These are phyloP conservation scores for Apostichopus californicus DNA, from an alignment of 35 echinoderm and acorn worm genomes.

Conservation along the genomic window DNA sequence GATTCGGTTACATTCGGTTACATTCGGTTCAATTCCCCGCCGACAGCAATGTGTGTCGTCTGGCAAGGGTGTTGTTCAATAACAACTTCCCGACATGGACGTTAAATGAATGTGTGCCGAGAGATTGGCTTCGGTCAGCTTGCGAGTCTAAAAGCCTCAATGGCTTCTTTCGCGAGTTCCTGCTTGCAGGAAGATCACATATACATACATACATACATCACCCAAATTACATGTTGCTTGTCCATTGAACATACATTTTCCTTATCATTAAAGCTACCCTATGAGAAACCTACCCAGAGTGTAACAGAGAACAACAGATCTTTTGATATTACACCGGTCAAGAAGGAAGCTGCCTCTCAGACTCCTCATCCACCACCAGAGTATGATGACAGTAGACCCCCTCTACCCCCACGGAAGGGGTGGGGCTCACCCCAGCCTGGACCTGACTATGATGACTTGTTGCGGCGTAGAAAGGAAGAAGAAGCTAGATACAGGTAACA, in stretches of 20 bases:
- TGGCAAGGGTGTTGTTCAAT: too few relatives aligned
- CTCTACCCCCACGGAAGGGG: constrained; percentile 71
- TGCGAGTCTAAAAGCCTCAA: too few relatives aligned
- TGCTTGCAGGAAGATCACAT: too few relatives aligned
- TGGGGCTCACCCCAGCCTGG: constrained; percentile 85
- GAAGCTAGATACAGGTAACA: constrained; percentile 84
- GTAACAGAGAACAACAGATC: not conserved
- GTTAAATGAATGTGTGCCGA: too few relatives aligned
- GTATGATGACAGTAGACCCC: constrained; percentile 70
- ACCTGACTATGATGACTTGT: constrained; percentile 81
- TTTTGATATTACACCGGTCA: constrained; percentile 9
- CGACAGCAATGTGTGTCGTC: too few relatives aligned
- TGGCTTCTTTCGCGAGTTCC: too few relatives aligned
- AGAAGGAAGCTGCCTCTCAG: constrained; percentile 73
- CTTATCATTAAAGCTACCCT: not conserved
- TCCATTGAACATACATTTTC: not conserved
- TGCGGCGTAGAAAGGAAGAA: constrained; percentile 75
- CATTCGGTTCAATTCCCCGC: too few relatives aligned
- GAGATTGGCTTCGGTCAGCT: too few relatives aligned
- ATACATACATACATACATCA: not conserved
- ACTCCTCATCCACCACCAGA: constrained; percentile 64
- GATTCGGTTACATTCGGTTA: too few relatives aligned
- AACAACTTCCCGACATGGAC: too few relatives aligned
- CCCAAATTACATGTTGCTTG: not conserved
- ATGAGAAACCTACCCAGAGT: constrained; percentile 1